Evolutionary conservation across 2,113 vertebrate genomes (phyloP).

Genomic region (Probosciger aterrimus): DNA sequence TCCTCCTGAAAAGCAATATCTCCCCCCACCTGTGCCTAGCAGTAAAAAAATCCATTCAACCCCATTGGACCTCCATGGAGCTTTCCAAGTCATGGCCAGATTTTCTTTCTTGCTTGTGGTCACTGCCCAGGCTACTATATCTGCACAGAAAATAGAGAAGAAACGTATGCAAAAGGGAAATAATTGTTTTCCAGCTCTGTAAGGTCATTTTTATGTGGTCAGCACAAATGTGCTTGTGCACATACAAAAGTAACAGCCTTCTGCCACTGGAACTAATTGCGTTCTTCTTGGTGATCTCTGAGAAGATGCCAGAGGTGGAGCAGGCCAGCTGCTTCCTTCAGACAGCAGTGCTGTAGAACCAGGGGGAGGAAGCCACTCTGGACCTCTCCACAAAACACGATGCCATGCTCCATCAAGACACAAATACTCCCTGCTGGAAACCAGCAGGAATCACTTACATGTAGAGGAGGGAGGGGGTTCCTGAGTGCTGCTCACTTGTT

Average conservation of each 20-base stretch:
- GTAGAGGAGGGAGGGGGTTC: not conserved
- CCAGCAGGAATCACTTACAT: not conserved
- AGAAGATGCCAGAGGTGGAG: not conserved
- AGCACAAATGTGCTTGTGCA: rapidly evolving
- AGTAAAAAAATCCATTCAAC: not conserved
- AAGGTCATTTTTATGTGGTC: not conserved
- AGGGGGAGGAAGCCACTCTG: not conserved
- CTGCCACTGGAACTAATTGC: not conserved
- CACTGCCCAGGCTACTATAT: not conserved
- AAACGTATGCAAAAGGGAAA: not conserved
- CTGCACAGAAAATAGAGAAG: not conserved
- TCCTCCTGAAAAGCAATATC: not conserved
- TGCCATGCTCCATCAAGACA: not conserved
- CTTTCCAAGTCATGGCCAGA: not conserved
- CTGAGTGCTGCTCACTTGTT: not conserved
- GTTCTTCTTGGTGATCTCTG: not conserved
- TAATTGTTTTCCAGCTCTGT: not conserved
- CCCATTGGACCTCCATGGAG: not conserved
- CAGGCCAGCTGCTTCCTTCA: not conserved
- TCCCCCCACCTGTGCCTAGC: not conserved
- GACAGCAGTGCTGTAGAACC: not conserved
- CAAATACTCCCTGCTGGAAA: not conserved
- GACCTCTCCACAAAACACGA: not conserved
- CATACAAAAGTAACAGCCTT: not conserved
- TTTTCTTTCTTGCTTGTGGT: not conserved